A percentile compares a stretch with the other conserved stretches of the same genome.
Evolutionary conservation across 2,797 vertebrate species (phyloP).

Genomic region (Denticeps clupeoides): DNA sequence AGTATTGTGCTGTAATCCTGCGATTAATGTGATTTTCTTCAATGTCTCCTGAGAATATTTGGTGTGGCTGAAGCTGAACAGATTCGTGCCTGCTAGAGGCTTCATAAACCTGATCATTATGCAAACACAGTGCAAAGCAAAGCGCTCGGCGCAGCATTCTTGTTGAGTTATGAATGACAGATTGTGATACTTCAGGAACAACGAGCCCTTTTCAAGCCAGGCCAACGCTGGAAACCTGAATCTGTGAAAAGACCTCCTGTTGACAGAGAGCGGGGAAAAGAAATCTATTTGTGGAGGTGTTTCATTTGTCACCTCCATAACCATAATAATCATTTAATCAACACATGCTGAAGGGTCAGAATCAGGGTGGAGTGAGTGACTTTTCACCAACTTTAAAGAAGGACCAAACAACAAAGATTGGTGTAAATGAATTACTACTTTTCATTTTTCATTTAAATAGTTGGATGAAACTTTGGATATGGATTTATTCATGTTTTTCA

Average conservation of each 20-base stretch:
- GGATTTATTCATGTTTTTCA: too few species aligned
- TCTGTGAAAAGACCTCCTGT: constrained; percentile 21
- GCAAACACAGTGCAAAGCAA: constrained; percentile 2
- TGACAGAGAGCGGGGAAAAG: constrained; percentile 7
- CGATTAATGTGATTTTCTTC: too few species aligned
- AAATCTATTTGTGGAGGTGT: not conserved
- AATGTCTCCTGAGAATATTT: not conserved
- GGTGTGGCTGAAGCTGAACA: not conserved
- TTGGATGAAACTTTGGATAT: too few species aligned
- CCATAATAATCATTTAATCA: too few species aligned
- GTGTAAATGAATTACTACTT: too few species aligned
- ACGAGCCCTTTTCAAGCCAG: constrained; percentile 13
- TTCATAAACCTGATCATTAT: constrained; percentile 5
- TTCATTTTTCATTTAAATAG: too few species aligned
- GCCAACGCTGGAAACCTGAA: constrained; percentile 5
- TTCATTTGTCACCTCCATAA: too few species aligned
- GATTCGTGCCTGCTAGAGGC: not conserved
- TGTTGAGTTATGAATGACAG: constrained; percentile 20
- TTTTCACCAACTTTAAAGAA: too few species aligned
- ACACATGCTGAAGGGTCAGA: too few species aligned
- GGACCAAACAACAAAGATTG: too few species aligned
- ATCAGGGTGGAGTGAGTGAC: too few species aligned
- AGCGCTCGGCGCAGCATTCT: constrained; percentile 8
- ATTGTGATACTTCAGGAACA: constrained; percentile 20
- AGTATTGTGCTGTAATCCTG: too few species aligned